These are phyloP conservation scores for Synergus laeviventris DNA, from an alignment of 2,888 invertebrate species.

Conservation along the genomic window DNA sequence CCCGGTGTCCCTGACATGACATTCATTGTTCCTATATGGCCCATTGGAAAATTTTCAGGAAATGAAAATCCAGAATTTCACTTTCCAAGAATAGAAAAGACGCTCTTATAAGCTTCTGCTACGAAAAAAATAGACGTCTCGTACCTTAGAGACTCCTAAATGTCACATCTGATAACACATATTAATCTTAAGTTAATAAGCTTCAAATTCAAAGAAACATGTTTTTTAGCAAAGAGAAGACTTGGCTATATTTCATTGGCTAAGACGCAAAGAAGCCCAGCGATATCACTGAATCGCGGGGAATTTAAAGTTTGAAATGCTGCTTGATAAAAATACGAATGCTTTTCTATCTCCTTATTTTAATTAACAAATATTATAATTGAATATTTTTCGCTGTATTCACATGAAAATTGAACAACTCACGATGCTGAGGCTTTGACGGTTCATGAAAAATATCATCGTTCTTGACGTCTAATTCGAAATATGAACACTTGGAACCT, in stretches of 20 bases:
- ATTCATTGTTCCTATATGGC: conserved; percentile 2
- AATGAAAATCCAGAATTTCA: conserved; percentile 25
- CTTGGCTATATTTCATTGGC: too few relatives aligned
- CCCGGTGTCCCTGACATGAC: conserved; percentile 56
- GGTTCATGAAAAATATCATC: too few relatives aligned
- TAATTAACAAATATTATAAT: too few relatives aligned
- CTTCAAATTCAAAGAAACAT: neutral
- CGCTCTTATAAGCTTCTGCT: neutral
- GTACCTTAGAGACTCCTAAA: neutral
- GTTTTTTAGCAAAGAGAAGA: neutral
- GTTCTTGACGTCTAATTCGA: conserved; percentile 1
- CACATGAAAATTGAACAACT: too few relatives aligned
- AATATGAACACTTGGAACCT: conserved; percentile 12
- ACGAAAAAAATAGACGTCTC: neutral
- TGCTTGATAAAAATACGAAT: neutral
- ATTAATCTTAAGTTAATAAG: neutral
- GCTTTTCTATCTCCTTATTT: neutral
- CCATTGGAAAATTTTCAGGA: conserved; percentile 38
- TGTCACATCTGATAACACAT: neutral
- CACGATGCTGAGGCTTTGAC: too few relatives aligned
- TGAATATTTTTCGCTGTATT: too few relatives aligned
- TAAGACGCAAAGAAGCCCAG: too few relatives aligned
- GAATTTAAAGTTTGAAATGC: neutral
- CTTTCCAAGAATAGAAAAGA: neutral
- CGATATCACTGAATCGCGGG: neutral